phyloP scores from a whole-genome alignment of 1,140 invertebrate species.

The Ostrea edulis region DNA sequence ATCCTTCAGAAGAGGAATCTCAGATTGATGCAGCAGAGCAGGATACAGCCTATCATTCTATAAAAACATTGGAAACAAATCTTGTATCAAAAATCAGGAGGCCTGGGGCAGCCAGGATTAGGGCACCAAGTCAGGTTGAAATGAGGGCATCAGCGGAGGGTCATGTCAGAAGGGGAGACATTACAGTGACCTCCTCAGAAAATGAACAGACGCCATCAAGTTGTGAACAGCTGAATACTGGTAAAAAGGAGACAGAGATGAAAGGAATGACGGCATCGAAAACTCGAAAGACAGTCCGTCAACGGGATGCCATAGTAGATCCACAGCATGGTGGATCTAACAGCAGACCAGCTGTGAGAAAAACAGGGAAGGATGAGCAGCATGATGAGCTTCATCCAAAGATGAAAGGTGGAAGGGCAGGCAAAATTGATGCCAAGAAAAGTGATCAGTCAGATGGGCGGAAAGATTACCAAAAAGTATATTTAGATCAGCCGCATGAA shows the following conservation, averaged over 20 bases:
- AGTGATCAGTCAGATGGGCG: neutral
- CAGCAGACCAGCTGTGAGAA: neutral
- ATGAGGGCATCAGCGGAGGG: neutral
- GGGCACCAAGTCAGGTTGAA: slow-evolving; percentile 7
- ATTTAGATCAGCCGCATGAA: neutral
- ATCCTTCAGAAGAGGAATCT: neutral
- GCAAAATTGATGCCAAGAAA: neutral
- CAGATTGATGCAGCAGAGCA: neutral
- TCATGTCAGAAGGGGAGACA: neutral
- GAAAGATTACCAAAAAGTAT: neutral
- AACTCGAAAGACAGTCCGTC: slow-evolving; percentile 55
- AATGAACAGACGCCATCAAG: slow-evolving; percentile 35
- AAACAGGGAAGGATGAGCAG: neutral
- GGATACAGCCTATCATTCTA: neutral
- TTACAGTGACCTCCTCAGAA: neutral
- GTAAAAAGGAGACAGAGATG: neutral
- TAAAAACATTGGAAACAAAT: neutral
- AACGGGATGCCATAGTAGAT: neutral
- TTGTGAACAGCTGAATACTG: neutral
- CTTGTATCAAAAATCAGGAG: slow-evolving; percentile 20
- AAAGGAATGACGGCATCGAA: slow-evolving; percentile 51
- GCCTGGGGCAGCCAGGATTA: slow-evolving; percentile 51
- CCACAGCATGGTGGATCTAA: neutral
- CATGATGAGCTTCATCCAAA: neutral
- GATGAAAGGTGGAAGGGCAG: neutral